Base-by-base conservation (phyloP, 2,888 invertebrate genomes). In the Leptopilina drosophilae region DNA sequence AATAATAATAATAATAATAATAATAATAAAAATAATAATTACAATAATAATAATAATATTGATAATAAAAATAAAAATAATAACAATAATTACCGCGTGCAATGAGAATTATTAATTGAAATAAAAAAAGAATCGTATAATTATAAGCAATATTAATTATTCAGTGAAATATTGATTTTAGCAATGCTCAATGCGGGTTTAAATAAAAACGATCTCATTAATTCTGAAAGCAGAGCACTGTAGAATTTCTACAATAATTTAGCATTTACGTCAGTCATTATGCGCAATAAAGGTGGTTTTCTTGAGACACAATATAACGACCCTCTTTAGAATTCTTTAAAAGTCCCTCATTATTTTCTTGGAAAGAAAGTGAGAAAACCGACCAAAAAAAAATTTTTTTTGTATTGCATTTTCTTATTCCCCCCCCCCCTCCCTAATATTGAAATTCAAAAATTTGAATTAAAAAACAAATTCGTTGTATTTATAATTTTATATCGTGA, bases 261-360 rank as follows among this genome's bases (percentile, higher is more conserved):
- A 20, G 62, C 62, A 20, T 62, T 62, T 62, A 62, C 20, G 62
- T 62, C 62, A 62, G 62, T 62, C 62, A 62, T 59, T 59, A 59
- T 62, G 62, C 62, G 62, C 62, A 15, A 20, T 62, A n/a, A 62
- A 62, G 15, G 62, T 62, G 62, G 62, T 62, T 62, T 49, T 62
- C 62, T 15, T 62, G 62, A 20, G 20, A 62, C 62, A 62, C 62
- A 20, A 20, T 62, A 15, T 59, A 59, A 62, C 62, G 20, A 62
- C 62, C 62, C 62, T 62, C 20, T 20, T 62, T 62, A 62, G 65
- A 65, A 65, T 65, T 65, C n/a, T 40, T 65, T 14, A 42, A 64
- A 65, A 42, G 42, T 65, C 40, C 40, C n/a, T 33, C 40, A 65
- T 65, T 65, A 42, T 65, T 33, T 40, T 14, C 42, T 42, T 65